Base-by-base conservation (phyloP, 2,113 vertebrate genomes). In the Scomber colias region DNA sequence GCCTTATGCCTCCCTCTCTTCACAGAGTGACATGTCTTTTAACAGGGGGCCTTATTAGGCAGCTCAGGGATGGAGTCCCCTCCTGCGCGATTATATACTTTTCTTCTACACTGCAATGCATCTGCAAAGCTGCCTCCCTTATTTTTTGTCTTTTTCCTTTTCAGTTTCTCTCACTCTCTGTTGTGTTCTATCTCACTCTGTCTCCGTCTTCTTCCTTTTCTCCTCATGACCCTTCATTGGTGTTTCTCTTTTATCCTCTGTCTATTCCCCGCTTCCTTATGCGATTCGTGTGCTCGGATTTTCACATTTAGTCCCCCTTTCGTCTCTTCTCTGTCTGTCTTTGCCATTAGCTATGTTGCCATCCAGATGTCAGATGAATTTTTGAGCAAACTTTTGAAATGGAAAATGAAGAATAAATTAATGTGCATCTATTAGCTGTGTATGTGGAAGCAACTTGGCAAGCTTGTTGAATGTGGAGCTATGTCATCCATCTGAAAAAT, bases 41-140 rank as follows among this genome's bases (percentile, higher is more conserved):
- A 90, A 81, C 86, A 85, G 56, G 74, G 81, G 84, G 71, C 66
- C 86, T 85, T 90, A 81, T 90, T 85, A 88, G 73, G 35, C 73
- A 74, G 83, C 83, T 88, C 74, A 69, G 79, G 79, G 63, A 87
- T 50, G 51, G 49, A 71, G 66, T 70, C 48, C 51, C 21, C 49
- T 77, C 50, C 71, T 73, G 68, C 12, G 53, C 27, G 8, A 68
- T 79, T 75, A 86, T 71, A 69, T 61, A 54, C 46, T 80, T 62
- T 73, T 56, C 71, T 66, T 62, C 68, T 64, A 85, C 64, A 51
- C 57, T 64, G 75, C 62, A 70, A 49, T 56, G 50, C 53, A 85
- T 73, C 54, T 82, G 76, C 49, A 71, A 66, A 67, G 73, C 67
- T 44, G 48, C 35, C 59, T 45, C 40, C 16, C 8, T 61, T 27